These are phyloP conservation scores for Mugil cephalus DNA, from an alignment of 2,113 vertebrate genomes.

Conservation along the genomic window DNA sequence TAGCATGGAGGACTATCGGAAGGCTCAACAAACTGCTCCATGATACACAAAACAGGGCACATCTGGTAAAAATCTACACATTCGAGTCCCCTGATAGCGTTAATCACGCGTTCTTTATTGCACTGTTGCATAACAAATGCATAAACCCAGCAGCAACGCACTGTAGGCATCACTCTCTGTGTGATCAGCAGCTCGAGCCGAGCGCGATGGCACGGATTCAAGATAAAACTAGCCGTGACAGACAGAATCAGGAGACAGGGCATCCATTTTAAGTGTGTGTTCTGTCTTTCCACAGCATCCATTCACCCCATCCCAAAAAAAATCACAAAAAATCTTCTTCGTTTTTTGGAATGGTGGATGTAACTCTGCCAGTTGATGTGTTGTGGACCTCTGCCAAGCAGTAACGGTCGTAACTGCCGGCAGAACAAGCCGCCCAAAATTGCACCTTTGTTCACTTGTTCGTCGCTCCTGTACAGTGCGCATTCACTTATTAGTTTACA, in stretches of 20 bases:
- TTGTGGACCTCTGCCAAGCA: neutral
- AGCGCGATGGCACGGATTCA: neutral
- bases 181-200: constrained; percentile 15
- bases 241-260: neutral
- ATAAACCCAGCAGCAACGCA: neutral
- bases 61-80: constrained; percentile 7
- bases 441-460: neutral
- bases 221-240: neutral
- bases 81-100: constrained; percentile 17
- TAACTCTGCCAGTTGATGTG: neutral
- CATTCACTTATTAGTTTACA: neutral
- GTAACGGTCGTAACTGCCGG: neutral
- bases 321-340: neutral
- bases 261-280: neutral
- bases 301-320: neutral
- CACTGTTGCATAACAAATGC: neutral
- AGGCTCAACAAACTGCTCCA: constrained; percentile 22
- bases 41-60: neutral
- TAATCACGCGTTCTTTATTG: constrained; percentile 32
- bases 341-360: too few relatives aligned
- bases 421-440: neutral
- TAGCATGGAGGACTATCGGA: neutral
- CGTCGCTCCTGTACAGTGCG: neutral
- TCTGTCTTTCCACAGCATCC: neutral
- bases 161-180: neutral